These are phyloP conservation scores for Gastracanthus pulcherrimus DNA, from an alignment of 2,888 invertebrate species.

Conservation along the genomic window DNA sequence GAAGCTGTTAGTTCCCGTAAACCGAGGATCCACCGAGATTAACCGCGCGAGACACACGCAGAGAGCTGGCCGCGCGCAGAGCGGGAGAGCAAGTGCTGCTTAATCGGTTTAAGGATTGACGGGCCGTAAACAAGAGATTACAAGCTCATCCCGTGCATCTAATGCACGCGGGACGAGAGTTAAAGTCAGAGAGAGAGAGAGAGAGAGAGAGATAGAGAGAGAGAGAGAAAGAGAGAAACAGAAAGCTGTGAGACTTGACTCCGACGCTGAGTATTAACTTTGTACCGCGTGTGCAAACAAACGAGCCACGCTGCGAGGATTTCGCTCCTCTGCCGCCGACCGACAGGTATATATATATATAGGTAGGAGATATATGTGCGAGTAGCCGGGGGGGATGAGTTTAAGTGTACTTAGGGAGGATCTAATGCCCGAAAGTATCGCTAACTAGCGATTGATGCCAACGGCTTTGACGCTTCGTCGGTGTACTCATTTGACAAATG, in stretches of 20 bases:
- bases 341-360: neutral
- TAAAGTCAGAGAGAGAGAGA: too few relatives aligned
- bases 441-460: constrained; percentile 17
- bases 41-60: neutral
- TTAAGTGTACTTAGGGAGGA: constrained; percentile 3
- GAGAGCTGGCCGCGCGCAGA: neutral
- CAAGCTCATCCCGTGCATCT: constrained; percentile 19
- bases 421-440: constrained; percentile 2
- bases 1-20: constrained; percentile 24
- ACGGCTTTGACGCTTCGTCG: neutral
- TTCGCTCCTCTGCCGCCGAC: neutral
- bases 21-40: constrained; percentile 6
- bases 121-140: constrained; percentile 67
- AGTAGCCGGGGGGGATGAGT: neutral
- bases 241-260: constrained; percentile 35
- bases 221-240: too few relatives aligned
- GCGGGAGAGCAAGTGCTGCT: constrained; percentile 30
- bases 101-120: constrained; percentile 66
- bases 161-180: too few relatives aligned
- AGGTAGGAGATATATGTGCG: too few relatives aligned
- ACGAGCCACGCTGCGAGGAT: neutral
- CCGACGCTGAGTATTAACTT: constrained; percentile 23
- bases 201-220: too few relatives aligned
- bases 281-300: constrained; percentile 38
- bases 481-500: neutral